phyloP scores from a whole-genome alignment of 30 jellyfish, hydroid and myxozoan species.

The Pelagia noctiluca region DNA sequence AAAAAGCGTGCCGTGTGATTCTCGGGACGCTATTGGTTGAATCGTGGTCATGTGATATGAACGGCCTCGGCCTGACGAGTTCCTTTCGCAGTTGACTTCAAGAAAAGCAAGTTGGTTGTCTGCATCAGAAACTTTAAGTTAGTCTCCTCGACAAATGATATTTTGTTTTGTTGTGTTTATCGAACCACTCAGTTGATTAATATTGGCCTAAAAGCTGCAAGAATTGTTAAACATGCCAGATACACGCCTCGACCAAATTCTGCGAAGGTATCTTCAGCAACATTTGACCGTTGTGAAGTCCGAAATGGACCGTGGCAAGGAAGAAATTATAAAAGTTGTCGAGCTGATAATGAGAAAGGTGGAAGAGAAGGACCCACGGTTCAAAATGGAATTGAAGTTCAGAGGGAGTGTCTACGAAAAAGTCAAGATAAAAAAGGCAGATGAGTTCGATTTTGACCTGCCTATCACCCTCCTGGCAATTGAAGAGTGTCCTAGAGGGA shows the following conservation, averaged over 20 bases:
- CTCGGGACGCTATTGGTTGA: too few relatives aligned
- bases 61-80: too few relatives aligned
- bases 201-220: too few relatives aligned
- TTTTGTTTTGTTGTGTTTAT: too few relatives aligned
- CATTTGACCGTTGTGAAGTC: not conserved
- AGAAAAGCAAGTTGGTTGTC: too few relatives aligned
- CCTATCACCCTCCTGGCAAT: constrained; percentile 37
- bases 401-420: constrained; percentile 71
- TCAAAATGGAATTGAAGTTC: constrained; percentile 55
- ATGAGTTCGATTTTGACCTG: constrained; percentile 71
- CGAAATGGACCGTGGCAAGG: constrained; percentile 13
- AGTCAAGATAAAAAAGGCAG: constrained; percentile 62
- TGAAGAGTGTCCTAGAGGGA: constrained; percentile 17
- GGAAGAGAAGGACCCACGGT: constrained; percentile 33
- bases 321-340: constrained; percentile 24
- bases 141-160: too few relatives aligned
- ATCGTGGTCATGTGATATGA: too few relatives aligned
- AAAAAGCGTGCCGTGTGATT: too few relatives aligned
- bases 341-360: constrained; percentile 6
- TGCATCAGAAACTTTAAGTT: too few relatives aligned
- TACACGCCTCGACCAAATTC: not conserved
- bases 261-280: constrained; percentile 19
- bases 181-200: too few relatives aligned
- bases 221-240: not conserved
- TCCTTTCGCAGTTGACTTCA: too few relatives aligned